These are phyloP conservation scores for Hylaeus volcanicus DNA, from an alignment of 1,140 invertebrate genomes.

Conservation along the genomic window DNA sequence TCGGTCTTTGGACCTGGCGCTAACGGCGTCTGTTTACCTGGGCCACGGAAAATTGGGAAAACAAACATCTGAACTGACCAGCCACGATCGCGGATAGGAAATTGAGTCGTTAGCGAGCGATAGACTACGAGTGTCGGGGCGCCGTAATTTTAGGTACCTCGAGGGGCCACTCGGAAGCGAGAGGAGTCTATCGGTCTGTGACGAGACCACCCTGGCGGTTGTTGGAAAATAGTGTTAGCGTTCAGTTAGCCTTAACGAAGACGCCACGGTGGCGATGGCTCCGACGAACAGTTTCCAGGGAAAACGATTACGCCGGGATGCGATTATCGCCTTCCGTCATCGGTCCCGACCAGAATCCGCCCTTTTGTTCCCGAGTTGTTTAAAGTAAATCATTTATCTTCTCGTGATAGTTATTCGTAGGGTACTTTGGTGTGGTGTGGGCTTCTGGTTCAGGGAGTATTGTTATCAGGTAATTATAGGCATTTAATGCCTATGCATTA, in stretches of 20 bases:
- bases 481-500: no score
- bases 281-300: neutral
- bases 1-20: neutral
- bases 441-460: no score
- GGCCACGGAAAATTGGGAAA: constrained; percentile 61
- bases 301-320: neutral
- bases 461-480: no score
- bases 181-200: constrained; percentile 16
- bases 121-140: constrained; percentile 15
- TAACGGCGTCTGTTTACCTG: constrained; percentile 46
- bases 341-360: no score
- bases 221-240: constrained; percentile 35
- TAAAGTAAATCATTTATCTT: no score
- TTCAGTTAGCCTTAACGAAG: constrained; percentile 8
- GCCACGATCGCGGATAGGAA: constrained; percentile 26
- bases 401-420: no score
- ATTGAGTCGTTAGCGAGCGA: constrained; percentile 60
- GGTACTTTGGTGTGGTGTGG: no score
- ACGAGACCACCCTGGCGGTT: constrained; percentile 35
- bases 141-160: constrained; percentile 53
- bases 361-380: no score
- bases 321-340: no score
- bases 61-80: constrained; percentile 49
- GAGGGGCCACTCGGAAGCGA: constrained; percentile 22
- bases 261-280: neutral